Evolutionary conservation across 1,140 invertebrate genomes (phyloP), one percentile per base, ranked within the genome.

Genomic region (Delia radicum): DNA sequence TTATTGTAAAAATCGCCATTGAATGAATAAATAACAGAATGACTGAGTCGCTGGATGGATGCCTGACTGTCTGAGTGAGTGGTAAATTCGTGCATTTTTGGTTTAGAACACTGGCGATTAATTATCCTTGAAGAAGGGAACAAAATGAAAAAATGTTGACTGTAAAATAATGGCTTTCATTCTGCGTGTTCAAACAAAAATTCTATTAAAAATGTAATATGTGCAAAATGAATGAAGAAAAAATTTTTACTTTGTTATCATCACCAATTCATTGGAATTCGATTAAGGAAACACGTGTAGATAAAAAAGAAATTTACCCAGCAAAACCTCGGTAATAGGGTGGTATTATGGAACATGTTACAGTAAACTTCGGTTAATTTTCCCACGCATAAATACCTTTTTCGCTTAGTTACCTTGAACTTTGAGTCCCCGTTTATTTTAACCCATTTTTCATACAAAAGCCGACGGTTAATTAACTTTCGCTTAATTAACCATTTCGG

Each of bases 21-120:
- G 28, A 29, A 65, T 65, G 62, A 65, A 65, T 65, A 65, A 65
- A 29, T 65, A 29, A 65, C 62, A 65, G 29, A 28, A 65, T 29
- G 12, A 29, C 37, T 42, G 37, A 5, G n/a, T n/a, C n/a, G n/a
- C 3, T 42, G 4, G 37, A 15, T 42, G 37, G 3, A 3, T 42
- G 37, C 10, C 10, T 13, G 12, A 2, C 10, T 42, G 8, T 3
- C 37, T 42, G 12, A 42, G 12, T 42, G 12, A 13, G 10, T 15
- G 3, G n/a, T 42, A 15, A 42, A 42, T 42, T 42, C 37, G n/a
- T 37, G 33, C 33, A 37, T 37, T 42, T 42, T 13, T 42, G 37
- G 37, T 42, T 42, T 42, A 42, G 12, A 42, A 42, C 37, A 10
- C n/a, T 42, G 37, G 12, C n/a, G 37, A 42, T 42, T 42, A 42